Evolutionary conservation across 2,113 vertebrate species (phyloP), one percentile per base, ranked within the genome.

Genomic region (Lagopus muta): DNA sequence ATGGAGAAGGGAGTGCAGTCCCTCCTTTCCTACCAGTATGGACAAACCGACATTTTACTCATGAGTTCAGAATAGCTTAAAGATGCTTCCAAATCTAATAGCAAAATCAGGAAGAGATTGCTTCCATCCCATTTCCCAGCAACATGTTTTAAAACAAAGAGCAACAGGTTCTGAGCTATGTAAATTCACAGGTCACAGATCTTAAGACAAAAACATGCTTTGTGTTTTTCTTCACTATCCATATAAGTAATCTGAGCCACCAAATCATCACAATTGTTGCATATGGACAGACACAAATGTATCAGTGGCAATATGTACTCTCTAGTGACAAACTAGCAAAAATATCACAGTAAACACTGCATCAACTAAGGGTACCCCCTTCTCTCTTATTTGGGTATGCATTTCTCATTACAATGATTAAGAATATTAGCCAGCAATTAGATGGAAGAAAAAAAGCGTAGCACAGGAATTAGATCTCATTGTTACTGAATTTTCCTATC

Each of bases 401-500:
- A 65, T 69, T 90, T 92, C 62, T 38, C 42, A 77, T 48, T 34
- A 47, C 74, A 89, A 36, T 54, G 4, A 62, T 10, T 66, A 85
- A 54, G 20, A 87, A 30, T 43, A 87, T 79, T 61, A 40, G 7
- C 38, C 50, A 86, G 47, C 65, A 72, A 74, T 80, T 64, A 86
- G 50, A 75, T 0, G 0, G 70, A 92, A 73, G 67, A 28, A 93
- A 77, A 82, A 94, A 82, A 82, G 55, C 9, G 22, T 60, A 85
- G 54, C 67, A 75, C 77, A 34, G 75, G 30, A 81, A 15, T 55
- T 64, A 67, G 34, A 58, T 55, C 57, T 86, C 76, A 78, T 93
- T 95, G 88, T 96, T 92, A 90, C 28, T n/a, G 64, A 86, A 43
- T 81, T 87, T 96, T 96, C 89, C 85, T 89, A 74, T 80, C 94